Evolutionary conservation across 2,113 vertebrate species (phyloP), one percentile per base, ranked within the genome.

Genomic region (Kobus ellipsiprymnus): DNA sequence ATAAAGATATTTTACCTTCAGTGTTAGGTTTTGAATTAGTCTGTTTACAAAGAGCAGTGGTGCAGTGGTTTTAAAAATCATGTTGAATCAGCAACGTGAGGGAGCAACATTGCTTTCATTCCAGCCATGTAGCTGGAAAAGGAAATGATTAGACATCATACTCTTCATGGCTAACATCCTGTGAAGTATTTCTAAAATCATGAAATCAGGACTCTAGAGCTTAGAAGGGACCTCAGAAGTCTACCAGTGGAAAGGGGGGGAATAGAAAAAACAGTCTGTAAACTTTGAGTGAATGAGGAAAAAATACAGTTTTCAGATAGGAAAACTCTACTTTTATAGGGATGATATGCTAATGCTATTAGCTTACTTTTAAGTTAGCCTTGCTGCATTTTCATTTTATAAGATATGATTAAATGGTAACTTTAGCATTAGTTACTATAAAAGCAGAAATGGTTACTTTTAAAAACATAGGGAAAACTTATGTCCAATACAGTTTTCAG

Each of bases 101-200:
- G 44, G 23, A 60, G 46, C 19, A 30, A 40, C 44, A 12, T 17
- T 67, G 64, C 74, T 90, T n/a, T 90, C 81, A 14, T 91, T 83
- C 67, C 21, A 50, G 14, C 29, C 40, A 6, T 84, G 82, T 6
- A 14, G 12, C 4, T 57, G 71, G 52, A 95, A 67, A 59, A 95
- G 92, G 94, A 93, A 98, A 94, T 95, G 87, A 92, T 60, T 50
- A n/a, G 93, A 50, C 78, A 67, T 84, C 60, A 10, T 57, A 64
- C 44, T 95, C 48, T 59, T 94, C 4, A 0, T 59, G 92, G 90
- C 92, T 94, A 48, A 87, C 80, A 87, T 94, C 82, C 82, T 96
- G 89, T 57, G n/a, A 92, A 14, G 27, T 59, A 93, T 93, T 83
- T 71, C 48, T 84, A 82, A 96, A 96, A 85, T 82, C 67, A 85